phyloP scores from a whole-genome alignment of 2,888 invertebrate genomes.

The Torymus aiolomorphi region DNA sequence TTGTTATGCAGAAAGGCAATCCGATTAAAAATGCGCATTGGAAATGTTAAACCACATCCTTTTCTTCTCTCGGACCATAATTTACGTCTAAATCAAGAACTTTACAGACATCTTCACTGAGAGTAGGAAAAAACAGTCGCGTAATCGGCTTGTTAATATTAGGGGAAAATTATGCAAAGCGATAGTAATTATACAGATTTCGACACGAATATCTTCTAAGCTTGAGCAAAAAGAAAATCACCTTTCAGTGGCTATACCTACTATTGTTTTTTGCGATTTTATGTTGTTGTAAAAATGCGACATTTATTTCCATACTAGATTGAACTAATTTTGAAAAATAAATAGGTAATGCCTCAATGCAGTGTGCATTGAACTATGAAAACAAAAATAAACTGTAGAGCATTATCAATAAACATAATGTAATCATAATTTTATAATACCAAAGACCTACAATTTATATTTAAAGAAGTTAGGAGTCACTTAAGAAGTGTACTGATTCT shows the following conservation, averaged over 20 bases:
- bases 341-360: too few species aligned
- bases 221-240: neutral
- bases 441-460: too few species aligned
- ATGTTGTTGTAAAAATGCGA: too few species aligned
- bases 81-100: conserved; percentile 27
- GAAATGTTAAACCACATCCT: conserved; percentile 24
- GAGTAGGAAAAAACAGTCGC: neutral
- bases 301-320: too few species aligned
- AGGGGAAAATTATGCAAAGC: conserved; percentile 38
- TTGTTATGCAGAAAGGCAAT: conserved; percentile 5
- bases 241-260: too few species aligned
- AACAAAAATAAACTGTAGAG: too few species aligned
- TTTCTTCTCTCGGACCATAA: conserved; percentile 4
- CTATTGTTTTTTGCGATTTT: too few species aligned
- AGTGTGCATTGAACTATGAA: too few species aligned
- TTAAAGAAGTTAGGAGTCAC: too few species aligned
- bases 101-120: neutral
- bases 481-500: neutral
- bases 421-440: too few species aligned
- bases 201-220: neutral
- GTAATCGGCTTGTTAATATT: conserved; percentile 14
- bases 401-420: too few species aligned
- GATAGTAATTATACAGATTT: conserved; percentile 8
- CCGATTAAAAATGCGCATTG: conserved; percentile 34
- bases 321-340: too few species aligned